A percentile compares a stretch with the other conserved stretches of the same genome.
These are phyloP conservation scores for Parascotia fuliginaria DNA, from an alignment of 2,888 invertebrate genomes.

Conservation along the genomic window DNA sequence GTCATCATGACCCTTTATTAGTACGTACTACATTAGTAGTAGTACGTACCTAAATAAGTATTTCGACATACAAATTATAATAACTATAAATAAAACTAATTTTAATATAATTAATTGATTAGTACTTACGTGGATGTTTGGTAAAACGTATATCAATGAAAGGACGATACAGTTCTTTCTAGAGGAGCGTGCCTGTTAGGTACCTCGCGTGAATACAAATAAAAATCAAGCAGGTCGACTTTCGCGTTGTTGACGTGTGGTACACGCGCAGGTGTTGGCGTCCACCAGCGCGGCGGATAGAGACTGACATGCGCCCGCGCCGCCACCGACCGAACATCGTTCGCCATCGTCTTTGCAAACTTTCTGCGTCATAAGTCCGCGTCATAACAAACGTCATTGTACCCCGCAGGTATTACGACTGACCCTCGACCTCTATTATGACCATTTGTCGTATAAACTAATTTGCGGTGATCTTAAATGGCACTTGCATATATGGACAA, in stretches of 20 bases:
- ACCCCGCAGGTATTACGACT: conserved; percentile 8
- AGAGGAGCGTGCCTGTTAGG: conserved; percentile 57
- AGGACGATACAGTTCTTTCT: conserved; percentile 59
- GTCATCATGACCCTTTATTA: too few species aligned
- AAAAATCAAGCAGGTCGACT: conserved; percentile 65
- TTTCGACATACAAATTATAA: too few species aligned
- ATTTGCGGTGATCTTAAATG: neutral
- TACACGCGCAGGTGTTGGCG: conserved; percentile 65
- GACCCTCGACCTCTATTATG: conserved; percentile 17
- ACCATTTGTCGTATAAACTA: conserved; percentile 1
- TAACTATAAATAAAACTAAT: too few species aligned
- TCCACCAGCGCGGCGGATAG: conserved; percentile 61
- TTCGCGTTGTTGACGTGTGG: conserved; percentile 65
- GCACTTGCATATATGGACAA: neutral
- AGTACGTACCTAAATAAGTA: too few species aligned
- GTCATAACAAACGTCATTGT: conserved; percentile 38
- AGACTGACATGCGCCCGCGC: conserved; percentile 62
- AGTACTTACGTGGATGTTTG: conserved; percentile 54
- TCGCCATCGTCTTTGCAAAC: conserved; percentile 34
- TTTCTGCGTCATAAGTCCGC: conserved; percentile 37
- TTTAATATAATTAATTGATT: neutral
- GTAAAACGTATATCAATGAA: conserved; percentile 49
- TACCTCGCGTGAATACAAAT: conserved; percentile 74
- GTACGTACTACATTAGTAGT: too few species aligned
- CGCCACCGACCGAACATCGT: conserved; percentile 31